Conservation (phyloP, 2,113 vertebrate species). For the Nothobranchius furzeri region DNA sequence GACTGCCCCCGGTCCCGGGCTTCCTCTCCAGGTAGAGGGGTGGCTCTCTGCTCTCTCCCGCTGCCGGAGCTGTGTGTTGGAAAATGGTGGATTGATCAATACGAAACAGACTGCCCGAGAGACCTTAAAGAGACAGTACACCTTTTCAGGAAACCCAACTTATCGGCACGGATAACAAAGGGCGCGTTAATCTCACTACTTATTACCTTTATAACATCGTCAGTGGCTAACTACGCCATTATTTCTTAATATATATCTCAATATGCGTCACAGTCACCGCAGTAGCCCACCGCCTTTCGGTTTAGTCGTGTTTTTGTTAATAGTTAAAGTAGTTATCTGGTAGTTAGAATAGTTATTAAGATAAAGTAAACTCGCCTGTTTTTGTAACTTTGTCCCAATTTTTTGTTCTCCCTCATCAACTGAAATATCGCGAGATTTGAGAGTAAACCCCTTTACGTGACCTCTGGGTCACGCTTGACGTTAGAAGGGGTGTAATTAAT, state of each 20-base stretch:
- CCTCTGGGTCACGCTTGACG: too few relatives aligned
- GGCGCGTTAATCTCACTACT: neutral
- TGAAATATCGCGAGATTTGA: conserved; percentile 1
- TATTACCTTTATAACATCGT: neutral
- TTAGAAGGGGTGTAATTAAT: too few relatives aligned
- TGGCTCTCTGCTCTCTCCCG: conserved; percentile 62
- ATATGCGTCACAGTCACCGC: neutral
- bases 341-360: neutral
- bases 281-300: neutral
- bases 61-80: conserved; percentile 80
- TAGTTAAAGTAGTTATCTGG: too few relatives aligned
- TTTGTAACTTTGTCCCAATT: neutral
- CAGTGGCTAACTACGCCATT: neutral
- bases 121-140: conserved; percentile 83
- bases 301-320: neutral
- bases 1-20: conserved; percentile 80
- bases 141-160: conserved; percentile 4
- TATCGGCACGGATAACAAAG: neutral
- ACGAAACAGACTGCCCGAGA: conserved; percentile 76
- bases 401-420: neutral
- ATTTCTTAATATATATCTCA: neutral
- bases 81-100: conserved; percentile 89
- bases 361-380: neutral
- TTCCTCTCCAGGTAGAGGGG: conserved; percentile 81
- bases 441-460: too few relatives aligned